A percentile compares a stretch with the other conserved stretches of the same genome.
phyloP scores from a whole-genome alignment of 2,113 vertebrate genomes.

The Brachypodius melanocephalos region DNA sequence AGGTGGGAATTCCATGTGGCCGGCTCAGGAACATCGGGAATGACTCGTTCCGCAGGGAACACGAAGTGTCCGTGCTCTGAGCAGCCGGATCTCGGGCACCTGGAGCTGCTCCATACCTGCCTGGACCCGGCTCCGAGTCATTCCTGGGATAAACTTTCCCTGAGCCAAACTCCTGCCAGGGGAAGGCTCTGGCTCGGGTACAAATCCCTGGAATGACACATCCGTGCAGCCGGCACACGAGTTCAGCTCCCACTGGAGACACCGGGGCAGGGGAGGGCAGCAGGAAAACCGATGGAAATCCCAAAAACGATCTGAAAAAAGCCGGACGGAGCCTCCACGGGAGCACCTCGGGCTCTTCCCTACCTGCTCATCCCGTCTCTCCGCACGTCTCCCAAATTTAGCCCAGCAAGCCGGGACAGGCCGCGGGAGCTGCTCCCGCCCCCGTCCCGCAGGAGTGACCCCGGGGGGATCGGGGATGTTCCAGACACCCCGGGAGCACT shows the following conservation, averaged over 20 bases:
- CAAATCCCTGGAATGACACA: background rate
- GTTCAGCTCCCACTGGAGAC: background rate
- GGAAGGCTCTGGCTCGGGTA: background rate
- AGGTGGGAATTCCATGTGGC: background rate
- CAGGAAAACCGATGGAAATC: background rate
- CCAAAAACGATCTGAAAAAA: rapidly evolving
- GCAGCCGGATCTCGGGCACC: rapidly evolving
- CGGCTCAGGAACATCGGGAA: rapidly evolving
- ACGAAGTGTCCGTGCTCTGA: rapidly evolving
- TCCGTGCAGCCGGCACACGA: rapidly evolving
- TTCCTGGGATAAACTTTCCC: background rate
- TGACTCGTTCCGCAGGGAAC: background rate
- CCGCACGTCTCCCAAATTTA: background rate
- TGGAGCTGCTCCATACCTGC: background rate
- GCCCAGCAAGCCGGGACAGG: background rate
- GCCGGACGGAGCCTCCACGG: rapidly evolving
- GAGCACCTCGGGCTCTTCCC: background rate
- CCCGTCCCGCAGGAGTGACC: background rate
- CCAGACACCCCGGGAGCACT: background rate
- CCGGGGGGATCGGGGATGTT: background rate
- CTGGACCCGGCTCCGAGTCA: rapidly evolving
- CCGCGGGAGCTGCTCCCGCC: background rate
- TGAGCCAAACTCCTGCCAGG: background rate
- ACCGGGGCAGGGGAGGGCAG: background rate
- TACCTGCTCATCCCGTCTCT: background rate